Evolutionary conservation across 92 coral and sea anemone genomes (phyloP).

Genomic region (Parazoanthus darwini): DNA sequence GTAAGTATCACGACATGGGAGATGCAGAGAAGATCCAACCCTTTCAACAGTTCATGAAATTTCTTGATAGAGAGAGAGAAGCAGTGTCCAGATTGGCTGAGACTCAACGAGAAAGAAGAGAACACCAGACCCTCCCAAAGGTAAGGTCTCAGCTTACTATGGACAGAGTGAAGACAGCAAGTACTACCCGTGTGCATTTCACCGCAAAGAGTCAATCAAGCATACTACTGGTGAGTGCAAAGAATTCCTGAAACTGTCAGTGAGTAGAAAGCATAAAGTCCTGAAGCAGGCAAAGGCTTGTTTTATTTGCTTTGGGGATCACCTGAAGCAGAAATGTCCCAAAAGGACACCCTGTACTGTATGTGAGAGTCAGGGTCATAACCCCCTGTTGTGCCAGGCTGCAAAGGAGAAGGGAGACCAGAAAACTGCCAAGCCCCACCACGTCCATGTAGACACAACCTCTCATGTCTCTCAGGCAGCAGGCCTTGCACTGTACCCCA

Average conservation of each 20-base stretch:
- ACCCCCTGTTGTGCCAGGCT: constrained; percentile 56
- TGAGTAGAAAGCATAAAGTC: constrained; percentile 56
- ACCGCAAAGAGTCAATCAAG: constrained; percentile 60
- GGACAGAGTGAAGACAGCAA: too few relatives aligned
- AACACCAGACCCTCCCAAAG: too few relatives aligned
- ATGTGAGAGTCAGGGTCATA: constrained; percentile 67
- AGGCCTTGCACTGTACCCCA: constrained; percentile 66
- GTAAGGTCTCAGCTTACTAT: too few relatives aligned
- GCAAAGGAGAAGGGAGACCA: constrained; percentile 14
- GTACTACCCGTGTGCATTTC: constrained; percentile 55
- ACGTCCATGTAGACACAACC: constrained; percentile 39
- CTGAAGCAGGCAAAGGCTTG: constrained; percentile 70
- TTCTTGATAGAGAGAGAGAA: constrained; percentile 61
- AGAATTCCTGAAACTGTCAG: constrained; percentile 60
- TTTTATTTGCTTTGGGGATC: constrained; percentile 66
- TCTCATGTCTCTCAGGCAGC: constrained; percentile 45
- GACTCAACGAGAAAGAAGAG: too few relatives aligned
- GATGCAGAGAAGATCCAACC: constrained; percentile 54
- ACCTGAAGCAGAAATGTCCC: constrained; percentile 54
- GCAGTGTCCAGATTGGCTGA: not conserved
- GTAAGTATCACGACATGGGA: constrained; percentile 55
- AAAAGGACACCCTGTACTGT: constrained; percentile 49
- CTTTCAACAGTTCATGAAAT: constrained; percentile 61
- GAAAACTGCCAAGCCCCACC: constrained; percentile 17
- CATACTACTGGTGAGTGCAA: constrained; percentile 66